Evolutionary conservation across 2,797 vertebrate genomes (phyloP), one percentile per base, ranked within the genome.

Genomic region (Phyllotis vaccarum): DNA sequence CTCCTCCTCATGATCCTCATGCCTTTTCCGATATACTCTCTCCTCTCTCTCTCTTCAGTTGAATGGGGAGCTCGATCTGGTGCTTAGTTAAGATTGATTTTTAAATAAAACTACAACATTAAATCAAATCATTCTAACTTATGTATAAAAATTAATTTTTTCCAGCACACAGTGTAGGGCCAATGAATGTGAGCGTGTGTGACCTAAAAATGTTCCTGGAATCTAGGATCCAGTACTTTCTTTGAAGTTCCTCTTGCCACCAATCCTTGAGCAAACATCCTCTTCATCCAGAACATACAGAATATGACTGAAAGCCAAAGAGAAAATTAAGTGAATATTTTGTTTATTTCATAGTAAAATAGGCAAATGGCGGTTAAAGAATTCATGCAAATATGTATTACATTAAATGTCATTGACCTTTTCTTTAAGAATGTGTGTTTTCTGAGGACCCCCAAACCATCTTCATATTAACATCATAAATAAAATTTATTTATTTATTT

Each of bases 321-420:
- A 89, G 37, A 95, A 94, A 91, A 56, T 80, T 76, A 86, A 96
- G 17, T 90, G 66, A 93, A 27, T 70, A 34, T 89, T 95, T 94
- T 58, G 46, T 86, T 70, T 93, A 79, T 60, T 86, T 56, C 16
- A 56, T 49, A 90, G 27, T 60, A 95, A 89, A 90, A 68, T 37
- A 90, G 10, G 37, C 16, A 56, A 62, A 37, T 14, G 56, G 49
- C 89, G 1, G 31, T 75, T 29, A 78, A 78, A 74, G 46, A 64
- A 52, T 13, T 52, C 22, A 62, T 31, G 52, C 0, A 43, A 7
- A 46, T 70, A 95, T 19, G 31, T 81, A 46, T 86, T 12, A 91
- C 27, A 79, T 72, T 93, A 93, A 92, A 52, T 82, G 58, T 16
- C 86, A 83, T 10, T 82, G 43, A 94, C 46, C 3, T 60, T 79